Base-by-base conservation (phyloP, 1,140 invertebrate species). In the Eriocheir sinensis region DNA sequence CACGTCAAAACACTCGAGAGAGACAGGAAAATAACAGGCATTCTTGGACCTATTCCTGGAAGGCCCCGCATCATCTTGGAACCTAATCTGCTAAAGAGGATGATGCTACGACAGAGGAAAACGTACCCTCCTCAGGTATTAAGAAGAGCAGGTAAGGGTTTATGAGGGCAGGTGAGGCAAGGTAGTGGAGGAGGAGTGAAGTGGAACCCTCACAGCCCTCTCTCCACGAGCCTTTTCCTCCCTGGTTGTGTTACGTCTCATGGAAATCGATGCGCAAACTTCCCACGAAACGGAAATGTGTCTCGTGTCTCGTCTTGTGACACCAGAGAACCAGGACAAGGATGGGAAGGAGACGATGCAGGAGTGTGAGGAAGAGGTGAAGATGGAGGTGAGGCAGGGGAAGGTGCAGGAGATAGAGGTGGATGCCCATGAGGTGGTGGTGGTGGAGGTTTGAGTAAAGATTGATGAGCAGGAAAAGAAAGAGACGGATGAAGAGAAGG, bases 181-280 rank as follows among this genome's bases (percentile, higher is more conserved):
- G 60, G 60, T 72, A n/a, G n/a, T n/a, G n/a, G n/a, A n/a, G n/a
- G n/a, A n/a, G n/a, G n/a, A n/a, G n/a, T n/a, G n/a, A n/a, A n/a
- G n/a, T n/a, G n/a, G n/a, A n/a, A n/a, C n/a, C n/a, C n/a, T n/a
- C n/a, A n/a, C n/a, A n/a, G n/a, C n/a, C n/a, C n/a, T n/a, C n/a
- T 72, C 60, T 1, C 9, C 27, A 72, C 6, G n/a, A n/a, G 60
- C 60, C 27, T 72, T 72, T 72, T 72, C 60, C 60, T 21, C n/a
- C 60, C 21, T 72, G 60, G 60, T 72, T 72, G 60, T n/a, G 60
- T 72, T 72, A 72, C 60, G 27, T 72, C 60, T n/a, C 21, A n/a
- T n/a, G 60, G 27, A 72, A 72, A 72, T 72, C 60, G 60, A 72
- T 72, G 60, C 60, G 27, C 60, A 72, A 72, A 72, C 60, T 72